Percentiles rank a stretch among this genome's conserved stretches.
Evolutionary conservation across 2,888 invertebrate genomes (phyloP).

Genomic region (Hermaeophaga mercurialis): DNA sequence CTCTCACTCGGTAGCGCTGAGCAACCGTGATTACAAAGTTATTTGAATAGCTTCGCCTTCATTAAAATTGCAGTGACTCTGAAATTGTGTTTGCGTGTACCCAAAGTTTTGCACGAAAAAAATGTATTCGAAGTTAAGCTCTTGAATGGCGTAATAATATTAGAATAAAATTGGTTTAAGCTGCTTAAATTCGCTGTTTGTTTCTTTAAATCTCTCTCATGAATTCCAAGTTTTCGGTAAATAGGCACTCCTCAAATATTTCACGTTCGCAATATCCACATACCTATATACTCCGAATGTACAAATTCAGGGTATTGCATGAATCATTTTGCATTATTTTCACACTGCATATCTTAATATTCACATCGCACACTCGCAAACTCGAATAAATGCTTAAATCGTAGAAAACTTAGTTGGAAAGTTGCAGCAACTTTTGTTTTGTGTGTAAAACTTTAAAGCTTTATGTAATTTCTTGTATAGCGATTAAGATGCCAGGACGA

Average conservation of each 20-base stretch:
- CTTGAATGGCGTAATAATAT: too few relatives aligned
- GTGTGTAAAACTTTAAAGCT: constrained; percentile 9
- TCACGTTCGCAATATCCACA: constrained; percentile 19
- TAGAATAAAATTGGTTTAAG: background rate
- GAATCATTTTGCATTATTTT: constrained; percentile 25
- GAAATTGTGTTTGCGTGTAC: constrained; percentile 8
- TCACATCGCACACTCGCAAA: constrained; percentile 10
- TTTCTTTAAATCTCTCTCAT: constrained; percentile 1
- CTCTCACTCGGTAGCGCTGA: background rate
- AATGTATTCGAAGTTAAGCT: too few relatives aligned
- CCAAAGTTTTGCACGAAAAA: too few relatives aligned
- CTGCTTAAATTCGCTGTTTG: constrained; percentile 3
- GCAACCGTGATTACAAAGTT: constrained; percentile 9
- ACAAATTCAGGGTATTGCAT: constrained; percentile 1
- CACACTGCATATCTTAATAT: constrained; percentile 23
- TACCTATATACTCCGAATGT: constrained; percentile 9
- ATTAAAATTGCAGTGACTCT: constrained; percentile 14
- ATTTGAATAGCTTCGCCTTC: background rate
- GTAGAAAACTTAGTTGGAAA: constrained; percentile 9
- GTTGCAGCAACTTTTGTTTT: constrained; percentile 5
- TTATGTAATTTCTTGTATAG: constrained; percentile 10
- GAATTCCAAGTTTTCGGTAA: constrained; percentile 15
- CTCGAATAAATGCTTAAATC: constrained; percentile 14
- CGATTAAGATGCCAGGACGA: background rate
- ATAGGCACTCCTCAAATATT: constrained; percentile 8